These are phyloP conservation scores for Ditula angustiorana DNA, from an alignment of 2,888 invertebrate species.

Conservation along the genomic window DNA sequence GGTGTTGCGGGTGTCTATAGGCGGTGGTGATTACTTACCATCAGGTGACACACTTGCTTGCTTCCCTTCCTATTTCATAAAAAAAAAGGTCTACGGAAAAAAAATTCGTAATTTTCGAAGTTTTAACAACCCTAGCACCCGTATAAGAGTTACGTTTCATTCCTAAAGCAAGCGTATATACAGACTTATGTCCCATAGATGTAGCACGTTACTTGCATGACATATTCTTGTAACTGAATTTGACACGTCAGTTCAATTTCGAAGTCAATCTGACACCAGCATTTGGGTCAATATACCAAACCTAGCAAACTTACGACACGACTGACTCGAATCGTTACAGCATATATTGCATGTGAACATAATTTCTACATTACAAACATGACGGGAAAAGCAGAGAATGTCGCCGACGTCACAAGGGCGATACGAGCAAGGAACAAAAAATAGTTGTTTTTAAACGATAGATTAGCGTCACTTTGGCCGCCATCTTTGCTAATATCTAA, in stretches of 20 bases:
- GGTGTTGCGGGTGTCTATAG: no score
- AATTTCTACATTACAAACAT: background rate
- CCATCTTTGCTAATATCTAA: constrained; percentile 36
- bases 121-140: no score
- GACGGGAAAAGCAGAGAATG: background rate
- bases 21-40: no score
- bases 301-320: background rate
- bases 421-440: constrained; percentile 1
- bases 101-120: no score
- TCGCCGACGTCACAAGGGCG: background rate
- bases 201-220: no score
- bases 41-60: no score
- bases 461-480: constrained; percentile 25
- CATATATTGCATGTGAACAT: background rate
- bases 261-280: background rate
- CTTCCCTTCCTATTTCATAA: no score
- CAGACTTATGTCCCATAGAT: no score
- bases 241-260: background rate
- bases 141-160: no score
- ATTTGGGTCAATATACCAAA: background rate
- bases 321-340: background rate
- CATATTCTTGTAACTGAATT: no score
- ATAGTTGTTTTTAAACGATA: constrained; percentile 8
- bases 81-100: no score
- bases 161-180: no score